Conservation (phyloP, 2,797 vertebrate genomes). For the Gymnodraco acuticeps region DNA sequence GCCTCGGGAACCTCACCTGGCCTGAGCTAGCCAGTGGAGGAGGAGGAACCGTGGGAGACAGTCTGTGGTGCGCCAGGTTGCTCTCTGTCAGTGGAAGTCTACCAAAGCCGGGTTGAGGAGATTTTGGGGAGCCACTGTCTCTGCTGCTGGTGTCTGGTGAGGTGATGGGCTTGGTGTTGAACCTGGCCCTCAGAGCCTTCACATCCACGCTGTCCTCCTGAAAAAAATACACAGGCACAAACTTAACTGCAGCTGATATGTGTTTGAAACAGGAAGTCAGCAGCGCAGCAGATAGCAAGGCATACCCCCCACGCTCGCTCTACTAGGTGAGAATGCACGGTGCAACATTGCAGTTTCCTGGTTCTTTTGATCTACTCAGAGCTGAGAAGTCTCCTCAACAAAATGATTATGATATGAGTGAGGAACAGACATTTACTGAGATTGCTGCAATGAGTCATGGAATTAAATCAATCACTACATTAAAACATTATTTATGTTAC, state of each 20-base stretch:
- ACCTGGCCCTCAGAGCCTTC: conserved; percentile 82
- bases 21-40: conserved; percentile 18
- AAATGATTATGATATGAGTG: background rate
- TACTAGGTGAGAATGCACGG: conserved; percentile 35
- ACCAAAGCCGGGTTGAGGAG: conserved; percentile 61
- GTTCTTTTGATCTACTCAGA: conserved; percentile 41
- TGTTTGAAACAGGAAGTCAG: conserved; percentile 72
- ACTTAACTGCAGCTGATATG: conserved; percentile 38
- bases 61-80: conserved; percentile 54
- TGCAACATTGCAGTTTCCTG: conserved; percentile 68
- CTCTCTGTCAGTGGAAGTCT: conserved; percentile 52
- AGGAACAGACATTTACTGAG: background rate
- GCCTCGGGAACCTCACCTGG: conserved; percentile 36
- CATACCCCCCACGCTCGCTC: conserved; percentile 47
- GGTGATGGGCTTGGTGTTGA: conserved; percentile 69
- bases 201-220: conserved; percentile 83
- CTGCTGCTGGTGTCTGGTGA: conserved; percentile 53
- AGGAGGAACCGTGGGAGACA: conserved; percentile 30
- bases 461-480: background rate
- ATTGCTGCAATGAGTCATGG: background rate
- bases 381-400: conserved; percentile 8
- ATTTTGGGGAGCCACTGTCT: conserved; percentile 68
- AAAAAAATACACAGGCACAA: conserved; percentile 44
- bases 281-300: conserved; percentile 49
- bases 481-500: background rate